phyloP scores from a whole-genome alignment of 2,888 invertebrate species.

The Synanthedon tipuliformis region DNA sequence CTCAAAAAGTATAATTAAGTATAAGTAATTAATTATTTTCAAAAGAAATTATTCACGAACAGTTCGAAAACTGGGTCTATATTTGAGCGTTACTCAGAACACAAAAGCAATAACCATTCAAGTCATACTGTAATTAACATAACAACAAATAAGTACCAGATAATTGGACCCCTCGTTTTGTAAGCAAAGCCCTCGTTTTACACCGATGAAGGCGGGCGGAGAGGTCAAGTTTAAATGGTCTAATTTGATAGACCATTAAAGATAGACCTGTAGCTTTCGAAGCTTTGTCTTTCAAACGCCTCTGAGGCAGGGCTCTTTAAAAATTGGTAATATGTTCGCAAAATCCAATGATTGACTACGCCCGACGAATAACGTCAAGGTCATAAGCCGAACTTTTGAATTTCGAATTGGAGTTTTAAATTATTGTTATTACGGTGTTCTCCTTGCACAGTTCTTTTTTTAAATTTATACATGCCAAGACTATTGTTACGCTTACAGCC shows the following conservation, averaged over 20 bases:
- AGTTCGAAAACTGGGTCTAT: not conserved
- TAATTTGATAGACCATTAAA: not conserved
- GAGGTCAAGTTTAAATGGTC: not conserved
- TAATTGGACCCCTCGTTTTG: not conserved
- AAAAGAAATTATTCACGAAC: not conserved
- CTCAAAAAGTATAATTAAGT: not conserved
- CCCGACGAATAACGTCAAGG: not conserved
- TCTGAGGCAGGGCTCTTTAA: not conserved
- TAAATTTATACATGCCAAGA: not conserved
- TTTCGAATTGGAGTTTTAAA: not conserved
- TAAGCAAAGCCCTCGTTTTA: not conserved
- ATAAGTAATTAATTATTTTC: not conserved
- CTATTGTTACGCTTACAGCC: too few species aligned
- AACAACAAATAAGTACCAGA: not conserved
- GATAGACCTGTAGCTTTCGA: not conserved
- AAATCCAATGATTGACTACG: constrained; percentile 1
- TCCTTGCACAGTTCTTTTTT: not conserved
- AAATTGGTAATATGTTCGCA: not conserved
- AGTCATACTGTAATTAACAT: not conserved
- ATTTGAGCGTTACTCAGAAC: not conserved
- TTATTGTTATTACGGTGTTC: not conserved
- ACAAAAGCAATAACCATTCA: not conserved
- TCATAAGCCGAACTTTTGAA: constrained; percentile 1
- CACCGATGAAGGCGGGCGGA: not conserved
- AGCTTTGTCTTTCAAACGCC: not conserved